Base-by-base conservation (phyloP, 2,113 vertebrate species). In the Austrofundulus limnaeus region DNA sequence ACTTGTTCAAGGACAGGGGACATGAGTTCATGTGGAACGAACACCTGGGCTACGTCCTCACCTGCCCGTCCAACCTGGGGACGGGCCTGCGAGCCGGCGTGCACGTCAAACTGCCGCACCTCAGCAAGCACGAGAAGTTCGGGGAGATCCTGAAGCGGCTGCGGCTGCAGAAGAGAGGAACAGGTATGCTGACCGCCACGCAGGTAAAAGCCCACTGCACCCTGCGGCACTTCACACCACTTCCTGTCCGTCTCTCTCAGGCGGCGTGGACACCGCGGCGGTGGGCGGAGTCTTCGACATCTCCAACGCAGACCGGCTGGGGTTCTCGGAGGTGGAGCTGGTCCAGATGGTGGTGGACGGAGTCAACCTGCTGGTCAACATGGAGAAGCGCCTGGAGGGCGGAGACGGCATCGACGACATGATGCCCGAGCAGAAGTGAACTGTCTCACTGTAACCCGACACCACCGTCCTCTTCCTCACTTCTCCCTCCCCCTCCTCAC, bases 331-430 rank as follows among this genome's bases (percentile, higher is more conserved):
- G 91, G 96, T 98, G 78, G 95, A 96, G 85, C 90, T 97, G 89
- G 96, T 98, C 19, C 96, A 98, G 92, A 95, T 95, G 95, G 96
- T 98, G 88, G 95, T 98, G 45, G 96, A 98, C 17, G 96, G 96
- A 0, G 95, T 98, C 80, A 95, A 96, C 74, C 92, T 97, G 73
- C 93, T 98, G 59, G 87, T 93, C 4, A 94, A 96, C 65, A 98
- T 98, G 94, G 96, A 98, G 83, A 97, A 96, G 78, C 77, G 87
- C 31, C 92, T 98, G 87, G 96, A 97, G 81, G 93, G 89, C 13
- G 94, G 94, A 42, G 91, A 95, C 77, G 78, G 83, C 57, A 95
- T 98, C 5, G 92, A 95, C 1, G 94, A 96, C 90, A 85, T 97
- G 66, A 93, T 98, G 65, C 96, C 96, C 0, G 94, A 92, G 74